Evolutionary conservation across 2,113 vertebrate species (phyloP).

Genomic region (Colius striatus): DNA sequence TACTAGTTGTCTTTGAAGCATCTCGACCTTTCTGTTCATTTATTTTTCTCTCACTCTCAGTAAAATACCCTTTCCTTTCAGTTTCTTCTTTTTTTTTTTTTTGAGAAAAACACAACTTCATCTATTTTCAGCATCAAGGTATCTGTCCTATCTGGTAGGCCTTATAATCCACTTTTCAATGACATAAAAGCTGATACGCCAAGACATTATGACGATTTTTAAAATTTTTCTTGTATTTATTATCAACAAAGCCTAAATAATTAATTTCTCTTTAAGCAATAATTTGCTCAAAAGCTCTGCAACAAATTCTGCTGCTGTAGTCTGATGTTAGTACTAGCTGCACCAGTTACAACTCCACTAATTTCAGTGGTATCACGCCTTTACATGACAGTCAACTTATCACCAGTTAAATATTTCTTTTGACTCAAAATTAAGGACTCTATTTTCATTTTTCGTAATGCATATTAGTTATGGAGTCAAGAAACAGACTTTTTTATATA

Average conservation of each 20-base stretch:
- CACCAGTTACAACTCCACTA: background rate
- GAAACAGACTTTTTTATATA: background rate
- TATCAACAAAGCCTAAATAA: background rate
- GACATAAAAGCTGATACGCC: rapidly evolving
- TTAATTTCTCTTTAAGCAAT: background rate
- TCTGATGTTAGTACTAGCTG: background rate
- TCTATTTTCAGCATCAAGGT: background rate
- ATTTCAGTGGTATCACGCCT: background rate
- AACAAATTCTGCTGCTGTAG: background rate
- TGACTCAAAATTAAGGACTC: background rate
- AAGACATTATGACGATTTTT: background rate
- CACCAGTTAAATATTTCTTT: background rate
- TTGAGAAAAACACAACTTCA: too few species aligned
- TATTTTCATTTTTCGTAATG: background rate
- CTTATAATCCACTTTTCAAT: background rate
- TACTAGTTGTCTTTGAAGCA: background rate
- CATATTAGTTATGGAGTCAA: background rate
- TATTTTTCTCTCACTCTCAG: background rate
- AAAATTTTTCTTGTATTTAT: background rate
- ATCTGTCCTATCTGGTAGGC: background rate
- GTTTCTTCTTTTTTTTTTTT: too few species aligned
- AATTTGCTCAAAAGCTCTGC: background rate
- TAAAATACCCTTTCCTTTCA: background rate
- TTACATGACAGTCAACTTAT: background rate
- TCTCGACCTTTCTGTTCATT: background rate